A percentile compares a stretch with the other conserved stretches of the same genome.
Conservation (phyloP, 2,888 invertebrate species). For the Neoascia interrupta region DNA sequence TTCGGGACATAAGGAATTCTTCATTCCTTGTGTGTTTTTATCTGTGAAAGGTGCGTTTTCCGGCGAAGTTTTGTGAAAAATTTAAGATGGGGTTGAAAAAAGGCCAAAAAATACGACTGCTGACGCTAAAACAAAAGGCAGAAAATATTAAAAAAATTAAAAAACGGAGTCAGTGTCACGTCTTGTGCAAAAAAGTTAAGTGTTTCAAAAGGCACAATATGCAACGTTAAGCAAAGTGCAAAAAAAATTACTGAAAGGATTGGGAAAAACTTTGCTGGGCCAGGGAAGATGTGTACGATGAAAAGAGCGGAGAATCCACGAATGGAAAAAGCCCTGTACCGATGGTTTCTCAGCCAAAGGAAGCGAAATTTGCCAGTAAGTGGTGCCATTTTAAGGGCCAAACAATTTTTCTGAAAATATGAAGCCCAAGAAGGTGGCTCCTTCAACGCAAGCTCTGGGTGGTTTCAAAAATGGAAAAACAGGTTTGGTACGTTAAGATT, state of each 20-base stretch:
- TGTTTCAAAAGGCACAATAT: background rate
- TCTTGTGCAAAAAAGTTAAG: too few species aligned
- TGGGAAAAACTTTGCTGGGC: background rate
- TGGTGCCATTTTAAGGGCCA: background rate
- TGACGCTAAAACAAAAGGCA: background rate
- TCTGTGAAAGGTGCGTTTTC: too few species aligned
- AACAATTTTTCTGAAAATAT: background rate
- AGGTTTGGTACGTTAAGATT: background rate
- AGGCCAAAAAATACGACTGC: background rate
- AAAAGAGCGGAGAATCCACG: too few species aligned
- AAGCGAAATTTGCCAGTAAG: too few species aligned
- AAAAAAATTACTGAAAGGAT: slow-evolving; percentile 6
- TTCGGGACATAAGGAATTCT: too few species aligned
- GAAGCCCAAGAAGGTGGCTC: background rate
- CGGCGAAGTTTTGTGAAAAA: too few species aligned
- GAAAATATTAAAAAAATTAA: background rate
- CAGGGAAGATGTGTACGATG: too few species aligned
- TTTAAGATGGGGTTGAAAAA: slow-evolving; percentile 3
- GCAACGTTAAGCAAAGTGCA: too few species aligned
- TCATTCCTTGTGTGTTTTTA: too few species aligned
- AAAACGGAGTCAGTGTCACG: background rate
- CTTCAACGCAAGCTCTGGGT: slow-evolving; percentile 13
- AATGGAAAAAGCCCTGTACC: too few species aligned
- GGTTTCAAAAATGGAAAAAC: too few species aligned
- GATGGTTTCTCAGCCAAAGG: too few species aligned